Evolutionary conservation across 1,140 invertebrate genomes (phyloP).

Genomic region (Spodoptera frugiperda): DNA sequence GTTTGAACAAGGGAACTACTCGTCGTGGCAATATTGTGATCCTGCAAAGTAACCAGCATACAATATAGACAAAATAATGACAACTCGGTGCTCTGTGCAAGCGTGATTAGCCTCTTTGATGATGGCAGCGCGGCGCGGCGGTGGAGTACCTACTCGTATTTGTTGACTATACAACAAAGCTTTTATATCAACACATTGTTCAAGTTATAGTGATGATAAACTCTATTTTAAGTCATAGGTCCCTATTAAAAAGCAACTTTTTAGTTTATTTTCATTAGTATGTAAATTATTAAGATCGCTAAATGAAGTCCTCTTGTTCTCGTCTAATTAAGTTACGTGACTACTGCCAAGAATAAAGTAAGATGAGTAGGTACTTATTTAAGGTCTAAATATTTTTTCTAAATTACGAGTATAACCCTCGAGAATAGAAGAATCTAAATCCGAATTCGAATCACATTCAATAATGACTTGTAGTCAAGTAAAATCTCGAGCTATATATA

Average conservation of each 20-base stretch:
- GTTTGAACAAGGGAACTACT: neutral
- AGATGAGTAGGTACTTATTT: no score
- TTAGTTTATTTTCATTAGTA: no score
- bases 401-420: no score
- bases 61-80: slow-evolving; percentile 43
- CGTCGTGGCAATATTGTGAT: slow-evolving; percentile 5
- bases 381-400: no score
- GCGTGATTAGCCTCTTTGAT: slow-evolving; percentile 57
- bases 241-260: neutral
- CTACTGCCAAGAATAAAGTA: no score
- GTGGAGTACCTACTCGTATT: slow-evolving; percentile 27
- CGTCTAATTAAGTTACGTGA: no score
- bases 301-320: no score
- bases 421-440: no score
- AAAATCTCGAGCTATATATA: neutral
- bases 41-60: slow-evolving; percentile 47
- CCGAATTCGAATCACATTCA: no score
- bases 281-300: no score
- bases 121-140: slow-evolving; percentile 51
- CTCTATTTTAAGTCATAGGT: neutral
- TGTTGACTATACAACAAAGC: neutral
- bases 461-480: no score
- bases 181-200: neutral
- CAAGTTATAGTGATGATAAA: no score
- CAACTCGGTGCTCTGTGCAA: slow-evolving; percentile 63